Percentiles rank a stretch among this genome's conserved stretches.
These are phyloP conservation scores for Hippolais icterina DNA, from an alignment of 2,113 vertebrate species.

Conservation along the genomic window DNA sequence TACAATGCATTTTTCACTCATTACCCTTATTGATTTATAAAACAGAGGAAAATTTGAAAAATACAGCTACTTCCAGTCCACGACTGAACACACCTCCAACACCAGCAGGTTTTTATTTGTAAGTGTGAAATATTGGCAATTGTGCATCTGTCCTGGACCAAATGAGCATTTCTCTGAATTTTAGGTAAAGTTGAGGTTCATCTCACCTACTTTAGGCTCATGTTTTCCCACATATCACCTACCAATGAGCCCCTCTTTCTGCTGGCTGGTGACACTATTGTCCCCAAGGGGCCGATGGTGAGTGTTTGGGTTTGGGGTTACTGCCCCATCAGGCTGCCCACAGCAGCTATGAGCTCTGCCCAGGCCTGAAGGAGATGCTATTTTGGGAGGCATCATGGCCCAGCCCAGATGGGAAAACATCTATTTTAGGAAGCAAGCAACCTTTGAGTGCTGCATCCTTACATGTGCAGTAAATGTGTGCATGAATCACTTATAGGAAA, in stretches of 20 bases:
- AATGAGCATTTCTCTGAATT: background rate
- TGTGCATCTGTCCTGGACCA: background rate
- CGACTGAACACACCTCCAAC: accelerated
- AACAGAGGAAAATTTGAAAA: background rate
- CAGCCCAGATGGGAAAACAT: background rate
- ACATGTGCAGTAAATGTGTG: background rate
- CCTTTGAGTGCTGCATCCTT: background rate
- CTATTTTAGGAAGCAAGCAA: background rate
- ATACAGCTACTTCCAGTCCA: background rate
- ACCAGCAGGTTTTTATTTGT: background rate
- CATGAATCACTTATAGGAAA: background rate
- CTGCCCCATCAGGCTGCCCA: background rate
- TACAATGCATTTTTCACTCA: accelerated
- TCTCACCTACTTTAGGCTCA: background rate
- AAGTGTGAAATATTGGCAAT: background rate
- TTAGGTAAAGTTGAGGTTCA: background rate
- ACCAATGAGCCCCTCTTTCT: background rate
- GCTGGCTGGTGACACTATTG: accelerated
- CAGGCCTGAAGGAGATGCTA: background rate
- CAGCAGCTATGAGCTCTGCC: background rate
- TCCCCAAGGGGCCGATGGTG: background rate
- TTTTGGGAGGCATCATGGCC: background rate
- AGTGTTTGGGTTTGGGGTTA: accelerated
- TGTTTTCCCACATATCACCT: background rate
- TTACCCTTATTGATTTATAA: background rate